phyloP scores from a whole-genome alignment of 2,888 invertebrate species.

The Leptinotarsa juncta region DNA sequence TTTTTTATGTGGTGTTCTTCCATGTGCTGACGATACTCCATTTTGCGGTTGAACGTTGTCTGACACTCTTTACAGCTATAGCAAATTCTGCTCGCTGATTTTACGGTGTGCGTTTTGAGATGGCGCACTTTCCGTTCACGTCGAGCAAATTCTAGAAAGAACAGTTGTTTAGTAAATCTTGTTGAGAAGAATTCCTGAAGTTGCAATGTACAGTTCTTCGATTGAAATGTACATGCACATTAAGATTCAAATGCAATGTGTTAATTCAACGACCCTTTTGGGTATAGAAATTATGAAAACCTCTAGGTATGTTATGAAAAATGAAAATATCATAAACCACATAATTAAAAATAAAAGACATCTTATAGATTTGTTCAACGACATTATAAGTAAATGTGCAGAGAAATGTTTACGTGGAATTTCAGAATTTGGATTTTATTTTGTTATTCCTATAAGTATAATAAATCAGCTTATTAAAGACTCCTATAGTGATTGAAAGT shows the following conservation, averaged over 20 bases:
- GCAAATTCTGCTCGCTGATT: constrained; percentile 25
- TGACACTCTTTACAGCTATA: constrained; percentile 34
- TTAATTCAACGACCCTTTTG: no score
- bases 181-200: neutral
- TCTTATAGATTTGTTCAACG: no score
- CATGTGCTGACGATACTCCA: constrained; percentile 33
- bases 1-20: constrained; percentile 31
- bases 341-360: no score
- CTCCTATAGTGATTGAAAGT: no score
- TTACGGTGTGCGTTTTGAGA: constrained; percentile 27
- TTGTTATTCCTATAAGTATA: no score
- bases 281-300: no score
- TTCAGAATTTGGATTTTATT: no score
- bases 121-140: constrained; percentile 35
- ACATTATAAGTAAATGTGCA: no score
- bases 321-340: no score
- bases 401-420: no score
- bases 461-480: no score
- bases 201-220: neutral
- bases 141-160: constrained; percentile 35
- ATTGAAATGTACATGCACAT: neutral
- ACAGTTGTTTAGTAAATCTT: constrained; percentile 6
- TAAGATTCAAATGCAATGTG: neutral
- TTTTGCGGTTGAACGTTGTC: constrained; percentile 26
- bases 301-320: no score